Conservation (phyloP, 1,140 invertebrate genomes). For the Panagrolaimus sp. region DNA sequence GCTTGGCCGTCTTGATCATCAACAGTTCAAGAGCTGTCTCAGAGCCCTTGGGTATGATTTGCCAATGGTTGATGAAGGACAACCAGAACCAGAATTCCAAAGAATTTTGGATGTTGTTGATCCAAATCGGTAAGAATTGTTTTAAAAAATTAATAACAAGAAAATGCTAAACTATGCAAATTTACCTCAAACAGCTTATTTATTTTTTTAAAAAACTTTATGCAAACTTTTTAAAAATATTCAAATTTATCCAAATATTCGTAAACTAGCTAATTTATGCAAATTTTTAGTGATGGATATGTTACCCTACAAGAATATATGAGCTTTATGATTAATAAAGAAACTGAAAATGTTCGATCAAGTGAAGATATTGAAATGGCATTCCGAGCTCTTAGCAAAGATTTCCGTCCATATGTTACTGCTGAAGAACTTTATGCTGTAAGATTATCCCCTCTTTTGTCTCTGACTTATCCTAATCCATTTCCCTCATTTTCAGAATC, state of each 20-base stretch:
- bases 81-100: constrained; percentile 96
- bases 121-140: constrained; percentile 61
- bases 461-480: constrained; percentile 2
- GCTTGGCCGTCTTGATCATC: constrained; percentile 86
- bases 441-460: constrained; percentile 55
- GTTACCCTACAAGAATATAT: constrained; percentile 98
- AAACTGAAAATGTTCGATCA: constrained; percentile 98
- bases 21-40: constrained; percentile 98
- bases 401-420: constrained; percentile 91
- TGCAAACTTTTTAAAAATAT: constrained; percentile 67
- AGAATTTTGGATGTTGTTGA: constrained; percentile 75
- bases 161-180: too few relatives aligned
- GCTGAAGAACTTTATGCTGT: constrained; percentile 96
- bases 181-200: neutral
- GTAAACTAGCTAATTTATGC: too few relatives aligned
- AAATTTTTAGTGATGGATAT: constrained; percentile 67
- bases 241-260: neutral
- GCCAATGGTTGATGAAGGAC: constrained; percentile 98
- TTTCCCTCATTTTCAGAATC: constrained; percentile 70
- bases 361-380: constrained; percentile 99
- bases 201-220: constrained; percentile 13
- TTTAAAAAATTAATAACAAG: too few relatives aligned
- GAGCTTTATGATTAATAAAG: constrained; percentile 99
- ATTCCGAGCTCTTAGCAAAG: constrained; percentile 90
- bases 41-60: constrained; percentile 95